phyloP scores from a whole-genome alignment of 2,888 invertebrate genomes.

The Allolobophora icterica region DNA sequence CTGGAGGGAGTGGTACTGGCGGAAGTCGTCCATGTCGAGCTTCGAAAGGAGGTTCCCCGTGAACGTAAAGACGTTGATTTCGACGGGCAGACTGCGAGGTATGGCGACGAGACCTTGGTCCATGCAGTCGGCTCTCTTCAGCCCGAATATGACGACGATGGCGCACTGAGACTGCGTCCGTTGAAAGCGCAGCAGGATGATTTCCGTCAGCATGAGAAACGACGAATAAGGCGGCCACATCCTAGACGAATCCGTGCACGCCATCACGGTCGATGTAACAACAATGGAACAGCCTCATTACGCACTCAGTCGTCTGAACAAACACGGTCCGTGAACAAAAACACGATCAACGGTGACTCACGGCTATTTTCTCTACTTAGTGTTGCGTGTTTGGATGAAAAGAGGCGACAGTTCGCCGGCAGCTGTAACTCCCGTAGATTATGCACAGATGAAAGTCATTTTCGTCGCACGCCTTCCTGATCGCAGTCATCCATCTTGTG shows the following conservation, averaged over 20 bases:
- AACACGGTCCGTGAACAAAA: not conserved
- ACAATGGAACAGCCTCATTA: not conserved
- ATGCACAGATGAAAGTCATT: not conserved
- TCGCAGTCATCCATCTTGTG: not conserved
- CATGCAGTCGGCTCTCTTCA: slow-evolving; percentile 47
- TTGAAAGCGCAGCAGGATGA: not conserved
- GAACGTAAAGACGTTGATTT: slow-evolving; percentile 46
- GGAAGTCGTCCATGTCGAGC: slow-evolving; percentile 44
- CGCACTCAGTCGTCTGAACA: not conserved
- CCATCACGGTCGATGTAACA: not conserved
- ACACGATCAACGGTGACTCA: not conserved
- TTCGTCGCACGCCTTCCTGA: not conserved
- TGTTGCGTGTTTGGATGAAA: not conserved
- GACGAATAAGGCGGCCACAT: not conserved
- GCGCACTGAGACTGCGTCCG: slow-evolving; percentile 34
- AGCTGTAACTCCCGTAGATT: too few relatives aligned
- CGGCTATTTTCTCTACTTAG: not conserved
- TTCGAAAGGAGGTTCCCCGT: slow-evolving; percentile 44
- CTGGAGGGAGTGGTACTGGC: slow-evolving; percentile 46
- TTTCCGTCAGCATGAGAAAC: slow-evolving; percentile 19
- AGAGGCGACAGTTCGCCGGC: not conserved
- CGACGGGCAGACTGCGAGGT: slow-evolving; percentile 43
- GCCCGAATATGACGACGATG: slow-evolving; percentile 44
- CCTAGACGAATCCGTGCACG: not conserved
- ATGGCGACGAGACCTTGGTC: slow-evolving; percentile 38